Evolutionary conservation across 2,888 invertebrate species (phyloP).

Genomic region (Chrysodeixis includens): DNA sequence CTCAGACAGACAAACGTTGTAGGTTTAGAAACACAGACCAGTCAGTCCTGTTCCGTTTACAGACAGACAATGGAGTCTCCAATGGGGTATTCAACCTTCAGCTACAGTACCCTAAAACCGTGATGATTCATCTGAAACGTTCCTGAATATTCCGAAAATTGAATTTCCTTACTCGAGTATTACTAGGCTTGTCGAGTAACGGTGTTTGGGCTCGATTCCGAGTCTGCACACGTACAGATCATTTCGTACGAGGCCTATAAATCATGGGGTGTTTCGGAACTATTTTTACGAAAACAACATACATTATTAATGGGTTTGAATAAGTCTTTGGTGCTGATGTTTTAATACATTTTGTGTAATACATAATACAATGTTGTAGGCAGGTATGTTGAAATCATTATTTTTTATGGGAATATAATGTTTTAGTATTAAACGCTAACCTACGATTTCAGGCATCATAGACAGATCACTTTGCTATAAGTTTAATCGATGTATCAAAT

Average conservation of each 20-base stretch:
- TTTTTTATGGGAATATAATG: too few species aligned
- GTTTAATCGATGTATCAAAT: too few species aligned
- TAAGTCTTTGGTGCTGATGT: background rate
- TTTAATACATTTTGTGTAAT: background rate
- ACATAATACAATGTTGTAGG: too few species aligned
- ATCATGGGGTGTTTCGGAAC: slow-evolving; percentile 14
- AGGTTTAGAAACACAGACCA: too few species aligned
- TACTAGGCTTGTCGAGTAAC: slow-evolving; percentile 21
- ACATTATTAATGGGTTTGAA: background rate
- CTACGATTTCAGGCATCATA: too few species aligned
- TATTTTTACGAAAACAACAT: slow-evolving; percentile 13
- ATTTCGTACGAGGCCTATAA: slow-evolving; percentile 26
- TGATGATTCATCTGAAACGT: slow-evolving; percentile 53
- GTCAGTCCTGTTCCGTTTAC: too few species aligned
- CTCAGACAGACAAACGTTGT: too few species aligned
- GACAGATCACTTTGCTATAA: too few species aligned
- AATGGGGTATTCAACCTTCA: background rate
- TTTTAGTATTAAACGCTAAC: too few species aligned
- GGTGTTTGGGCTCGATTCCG: slow-evolving; percentile 7
- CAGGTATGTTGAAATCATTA: too few species aligned
- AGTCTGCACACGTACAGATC: slow-evolving; percentile 32
- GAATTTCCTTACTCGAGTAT: slow-evolving; percentile 48
- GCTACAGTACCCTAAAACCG: slow-evolving; percentile 15
- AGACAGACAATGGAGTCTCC: too few species aligned
- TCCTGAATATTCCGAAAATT: slow-evolving; percentile 42